Conservation (phyloP, 2,113 vertebrate species). For the Micronycteris hirsuta region DNA sequence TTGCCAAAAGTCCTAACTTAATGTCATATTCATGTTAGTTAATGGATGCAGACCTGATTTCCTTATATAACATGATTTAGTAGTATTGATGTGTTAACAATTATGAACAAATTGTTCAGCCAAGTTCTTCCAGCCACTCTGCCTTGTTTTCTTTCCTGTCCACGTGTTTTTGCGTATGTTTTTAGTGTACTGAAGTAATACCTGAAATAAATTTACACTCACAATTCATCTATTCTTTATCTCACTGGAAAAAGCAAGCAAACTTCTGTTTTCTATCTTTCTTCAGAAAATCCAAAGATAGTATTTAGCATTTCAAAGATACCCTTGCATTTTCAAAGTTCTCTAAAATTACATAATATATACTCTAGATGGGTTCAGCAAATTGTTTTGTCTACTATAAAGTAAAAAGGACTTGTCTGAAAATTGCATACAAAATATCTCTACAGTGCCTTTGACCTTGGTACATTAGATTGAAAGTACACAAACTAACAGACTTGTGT, state of each 20-base stretch:
- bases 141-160: background rate
- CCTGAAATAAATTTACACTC: slow-evolving; percentile 22
- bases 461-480: slow-evolving; percentile 37
- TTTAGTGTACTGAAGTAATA: slow-evolving; percentile 22
- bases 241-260: background rate
- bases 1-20: background rate
- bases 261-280: slow-evolving; percentile 9
- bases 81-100: background rate
- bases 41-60: background rate
- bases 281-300: background rate
- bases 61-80: slow-evolving; percentile 15
- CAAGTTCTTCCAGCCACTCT: background rate
- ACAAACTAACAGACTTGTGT: background rate
- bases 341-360: slow-evolving; percentile 34
- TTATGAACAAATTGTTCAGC: background rate
- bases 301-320: slow-evolving; percentile 28
- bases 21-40: background rate
- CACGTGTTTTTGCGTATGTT: background rate
- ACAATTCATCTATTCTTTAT: background rate
- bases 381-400: slow-evolving; percentile 47
- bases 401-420: background rate
- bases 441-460: slow-evolving; percentile 46
- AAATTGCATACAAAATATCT: slow-evolving; percentile 35
- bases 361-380: slow-evolving; percentile 31
- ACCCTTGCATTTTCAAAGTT: background rate